Evolutionary conservation across 2,888 invertebrate species (phyloP), one percentile per base, ranked within the genome.

Genomic region (Axea sp.): DNA sequence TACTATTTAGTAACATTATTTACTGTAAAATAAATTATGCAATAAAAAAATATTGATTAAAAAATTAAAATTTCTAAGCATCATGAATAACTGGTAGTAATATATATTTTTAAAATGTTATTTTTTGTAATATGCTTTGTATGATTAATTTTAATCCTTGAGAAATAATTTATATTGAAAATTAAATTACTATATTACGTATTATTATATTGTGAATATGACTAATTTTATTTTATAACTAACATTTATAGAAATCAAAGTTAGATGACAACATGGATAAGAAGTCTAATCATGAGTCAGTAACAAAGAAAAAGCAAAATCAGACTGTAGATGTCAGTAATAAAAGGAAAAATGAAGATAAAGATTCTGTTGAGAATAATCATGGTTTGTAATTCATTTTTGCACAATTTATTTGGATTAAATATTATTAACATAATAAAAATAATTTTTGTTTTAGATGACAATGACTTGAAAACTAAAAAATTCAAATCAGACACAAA

Each of bases 161-260:
- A n/a, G n/a, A n/a, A n/a, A n/a, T n/a, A n/a, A n/a, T n/a, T n/a
- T n/a, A n/a, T n/a, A n/a, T 19, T 14, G 6, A 35, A 3, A 19
- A 19, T 19, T 3, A 19, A 19, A 4, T 19, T 19, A 19, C 19
- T 19, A 31, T 19, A 9, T 11, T 8, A 15, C 26, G 59, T 19
- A 28, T 28, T 28, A 5, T 28, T 8, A 30, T 24, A 24, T 28
- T 8, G 9, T 24, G 6, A 6, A 24, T 35, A 7, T 14, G 14
- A 15, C 12, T 1, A 6, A 35, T 1, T 35, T 22, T 24, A 35
- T 4, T 31, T 45, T 35, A 41, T 37, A 26, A 45, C 65, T 69
- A 22, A 14, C 53, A 12, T 68, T 81, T 78, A 3, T 75, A 89
- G 88, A 89, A 89, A 80, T 80, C 76, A 51, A 89, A 89, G 81